Percentiles rank a stretch among this genome's conserved stretches.
These are phyloP conservation scores for Sebastes kiyomatsui DNA, from an alignment of 2,797 vertebrate genomes.

Conservation along the genomic window DNA sequence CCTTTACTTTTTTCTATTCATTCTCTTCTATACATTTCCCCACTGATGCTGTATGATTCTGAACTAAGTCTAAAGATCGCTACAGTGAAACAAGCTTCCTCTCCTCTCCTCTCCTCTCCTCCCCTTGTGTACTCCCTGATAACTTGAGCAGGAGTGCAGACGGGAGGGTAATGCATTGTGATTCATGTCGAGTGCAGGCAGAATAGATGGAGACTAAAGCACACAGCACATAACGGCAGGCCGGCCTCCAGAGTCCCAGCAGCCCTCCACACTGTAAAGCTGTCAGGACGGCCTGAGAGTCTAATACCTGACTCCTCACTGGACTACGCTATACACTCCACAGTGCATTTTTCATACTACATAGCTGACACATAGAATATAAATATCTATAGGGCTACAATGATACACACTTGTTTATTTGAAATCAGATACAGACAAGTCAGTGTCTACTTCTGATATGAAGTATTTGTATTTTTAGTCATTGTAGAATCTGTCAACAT, in stretches of 20 bases:
- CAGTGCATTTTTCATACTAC: constrained; percentile 19
- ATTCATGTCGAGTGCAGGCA: constrained; percentile 71
- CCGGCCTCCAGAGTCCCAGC: constrained; percentile 48
- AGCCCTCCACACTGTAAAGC: constrained; percentile 63
- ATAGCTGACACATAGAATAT: not conserved
- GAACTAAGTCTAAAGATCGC: not conserved
- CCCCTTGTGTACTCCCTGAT: constrained; percentile 37
- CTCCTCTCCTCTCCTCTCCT: not conserved
- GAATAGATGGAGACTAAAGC: constrained; percentile 51
- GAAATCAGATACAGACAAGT: not conserved
- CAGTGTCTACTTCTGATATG: not conserved
- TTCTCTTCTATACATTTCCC: constrained; percentile 9
- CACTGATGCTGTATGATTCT: not conserved
- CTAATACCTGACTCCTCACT: constrained; percentile 45
- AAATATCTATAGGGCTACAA: not conserved
- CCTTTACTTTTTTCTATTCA: not conserved
- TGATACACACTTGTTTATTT: not conserved
- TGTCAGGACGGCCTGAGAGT: constrained; percentile 59
- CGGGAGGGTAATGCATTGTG: constrained; percentile 70
- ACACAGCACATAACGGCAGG: constrained; percentile 47
- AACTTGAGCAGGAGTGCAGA: constrained; percentile 69
- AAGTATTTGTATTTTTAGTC: not conserved
- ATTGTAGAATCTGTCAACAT: not conserved
- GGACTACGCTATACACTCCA: not conserved
- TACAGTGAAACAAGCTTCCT: constrained; percentile 22